Base-by-base conservation (phyloP, 2,888 invertebrate species). In the Athetis lepigone region DNA sequence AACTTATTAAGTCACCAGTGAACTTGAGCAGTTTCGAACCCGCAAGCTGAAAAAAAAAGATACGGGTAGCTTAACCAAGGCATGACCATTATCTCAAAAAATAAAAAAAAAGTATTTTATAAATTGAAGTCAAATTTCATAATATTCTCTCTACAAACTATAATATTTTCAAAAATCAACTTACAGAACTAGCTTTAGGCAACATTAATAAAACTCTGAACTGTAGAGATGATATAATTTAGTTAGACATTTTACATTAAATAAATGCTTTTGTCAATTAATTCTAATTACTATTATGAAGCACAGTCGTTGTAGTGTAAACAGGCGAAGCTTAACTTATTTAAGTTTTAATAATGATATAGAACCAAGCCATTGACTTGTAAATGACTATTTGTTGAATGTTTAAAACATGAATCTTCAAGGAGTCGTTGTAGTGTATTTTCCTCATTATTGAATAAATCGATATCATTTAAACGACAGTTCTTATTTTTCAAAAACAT, bases 201-300 rank as follows among this genome's bases (percentile, higher is more conserved):
- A 33, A 33, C 11, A 33, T 33, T 33, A 33, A 37, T 11, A 23
- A 36, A 6, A 11, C 2, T 0, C 9, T 3, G 0, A 21, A 21
- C 16, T 54, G 50, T 54, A 5, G n/a, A 2, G 27, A 19, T 11
- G 7, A 27, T 4, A 50, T 16, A 27, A 19, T 50, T 50, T 54
- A 52, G 29, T 29, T 29, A 29, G 29, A 29, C n/a, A n/a, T n/a
- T n/a, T n/a, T n/a, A n/a, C n/a, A n/a, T n/a, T n/a, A n/a, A n/a
- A n/a, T n/a, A n/a, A n/a, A 25, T 25, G 25, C 6, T 25, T 25
- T 25, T 25, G 3, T 6, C 25, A 25, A 25, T 25, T 6, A n/a
- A n/a, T 25, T 6, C 25, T 4, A 29, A 57, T 27, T 47, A 39
- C 21, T n/a, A 57, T 47, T 47, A 23, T 16, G 47, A 1, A n/a